Evolutionary conservation across 2,797 vertebrate genomes (phyloP), one percentile per base, ranked within the genome.

Genomic region (Chiroxiphia lanceolata): DNA sequence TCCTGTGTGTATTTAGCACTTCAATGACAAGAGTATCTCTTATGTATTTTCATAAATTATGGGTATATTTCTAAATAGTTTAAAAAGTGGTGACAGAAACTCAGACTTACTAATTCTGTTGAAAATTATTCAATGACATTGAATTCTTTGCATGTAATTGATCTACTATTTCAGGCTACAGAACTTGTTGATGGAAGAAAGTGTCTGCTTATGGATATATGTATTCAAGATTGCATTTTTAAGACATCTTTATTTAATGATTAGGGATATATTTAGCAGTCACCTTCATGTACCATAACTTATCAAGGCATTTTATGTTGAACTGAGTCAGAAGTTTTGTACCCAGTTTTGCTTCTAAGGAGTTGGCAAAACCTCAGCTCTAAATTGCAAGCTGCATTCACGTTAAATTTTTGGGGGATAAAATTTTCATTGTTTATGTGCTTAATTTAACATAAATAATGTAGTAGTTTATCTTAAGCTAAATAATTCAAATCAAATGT

Each of bases 401-500:
- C 75, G 42, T 78, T 45, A 93, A 56, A 87, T 31, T 70, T 72
- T 83, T 75, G 9, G 21, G 86, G 44, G 21, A 77, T 79, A 95
- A 96, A 92, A 89, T 77, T 77, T 90, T 60, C n/a, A 67, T 94
- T 93, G 61, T 94, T 96, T 94, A 60, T 93, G 64, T 83, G 40
- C 25, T 94, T 94, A 64, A 45, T 20, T 93, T 95, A 93, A 87
- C 61, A 95, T 97, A 91, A 97, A 97, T 96, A 97, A 97, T 95
- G 33, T 72, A 94, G 93, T 68, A 90, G 76, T 91, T 97, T 96
- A 94, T 31, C 57, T 96, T 92, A 94, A 95, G 44, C 60, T 90
- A 87, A 96, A 93, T 96, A 96, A 96, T 96, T 96, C 74, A 96
- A 78, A 88, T 95, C 50, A 88, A 89, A 90, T 81, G 50, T 96